phyloP scores from a whole-genome alignment of 2,888 invertebrate genomes.

The Volucella zonaria region DNA sequence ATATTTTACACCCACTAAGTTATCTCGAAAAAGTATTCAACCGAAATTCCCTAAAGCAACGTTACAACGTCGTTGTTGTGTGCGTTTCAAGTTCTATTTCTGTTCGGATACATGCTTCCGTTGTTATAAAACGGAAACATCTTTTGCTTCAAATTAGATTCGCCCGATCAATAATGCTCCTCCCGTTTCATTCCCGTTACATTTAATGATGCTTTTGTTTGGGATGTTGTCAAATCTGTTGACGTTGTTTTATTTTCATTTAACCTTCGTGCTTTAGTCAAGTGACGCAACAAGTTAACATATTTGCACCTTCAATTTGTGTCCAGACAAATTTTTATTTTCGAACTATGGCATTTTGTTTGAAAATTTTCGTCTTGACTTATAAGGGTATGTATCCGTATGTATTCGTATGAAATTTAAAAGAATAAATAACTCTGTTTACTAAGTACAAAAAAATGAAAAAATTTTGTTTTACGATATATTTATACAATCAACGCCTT shows the following conservation, averaged over 20 bases:
- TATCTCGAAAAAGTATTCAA: conserved; percentile 24
- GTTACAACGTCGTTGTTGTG: conserved; percentile 14
- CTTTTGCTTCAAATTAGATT: conserved; percentile 48
- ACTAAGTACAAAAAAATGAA: too few relatives aligned
- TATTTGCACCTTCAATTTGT: conserved; percentile 5
- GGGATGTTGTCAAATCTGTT: conserved; percentile 23
- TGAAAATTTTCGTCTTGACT: too few relatives aligned
- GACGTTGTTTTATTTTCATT: conserved; percentile 34
- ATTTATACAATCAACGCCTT: too few relatives aligned
- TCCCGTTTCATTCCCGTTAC: background rate
- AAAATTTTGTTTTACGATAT: too few relatives aligned
- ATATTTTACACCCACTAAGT: conserved; percentile 42
- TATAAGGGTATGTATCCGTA: too few relatives aligned
- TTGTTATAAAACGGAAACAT: conserved; percentile 51
- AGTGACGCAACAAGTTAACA: conserved; percentile 51
- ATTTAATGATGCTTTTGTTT: conserved; percentile 9
- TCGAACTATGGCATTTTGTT: too few relatives aligned
- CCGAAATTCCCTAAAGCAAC: conserved; percentile 44
- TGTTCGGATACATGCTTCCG: conserved; percentile 40
- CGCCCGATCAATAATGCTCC: conserved; percentile 52
- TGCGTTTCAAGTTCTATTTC: conserved; percentile 58
- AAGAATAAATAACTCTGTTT: too few relatives aligned
- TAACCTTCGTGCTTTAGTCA: conserved; percentile 37
- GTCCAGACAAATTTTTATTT: background rate
- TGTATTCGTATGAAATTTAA: too few relatives aligned